phyloP scores from a whole-genome alignment of 2,888 invertebrate species.

The Halictus ligatus region DNA sequence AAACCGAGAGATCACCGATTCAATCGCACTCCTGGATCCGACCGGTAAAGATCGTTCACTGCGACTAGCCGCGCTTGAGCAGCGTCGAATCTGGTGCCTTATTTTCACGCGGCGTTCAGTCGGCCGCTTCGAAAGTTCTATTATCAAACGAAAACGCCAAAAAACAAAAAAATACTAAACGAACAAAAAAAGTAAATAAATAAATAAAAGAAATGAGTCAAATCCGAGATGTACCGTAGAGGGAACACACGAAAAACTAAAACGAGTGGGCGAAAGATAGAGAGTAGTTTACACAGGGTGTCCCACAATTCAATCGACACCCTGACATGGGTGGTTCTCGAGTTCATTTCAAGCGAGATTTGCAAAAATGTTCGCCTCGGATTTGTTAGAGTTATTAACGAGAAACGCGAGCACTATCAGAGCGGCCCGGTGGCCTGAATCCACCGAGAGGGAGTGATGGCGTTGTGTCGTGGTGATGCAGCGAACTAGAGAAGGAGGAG shows the following conservation, averaged over 20 bases:
- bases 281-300: neutral
- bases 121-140: constrained; percentile 77
- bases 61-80: constrained; percentile 53
- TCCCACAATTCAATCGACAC: too few species aligned
- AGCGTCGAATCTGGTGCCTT: constrained; percentile 81
- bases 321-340: too few species aligned
- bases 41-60: constrained; percentile 38
- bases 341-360: too few species aligned
- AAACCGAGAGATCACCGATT: constrained; percentile 42
- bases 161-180: neutral
- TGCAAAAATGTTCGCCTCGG: too few species aligned
- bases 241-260: neutral
- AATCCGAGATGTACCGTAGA: neutral
- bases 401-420: too few species aligned
- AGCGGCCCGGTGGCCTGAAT: too few species aligned
- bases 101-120: constrained; percentile 77
- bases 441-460: too few species aligned
- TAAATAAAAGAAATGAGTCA: neutral
- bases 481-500: too few species aligned
- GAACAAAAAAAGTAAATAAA: neutral
- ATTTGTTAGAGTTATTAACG: too few species aligned
- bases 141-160: neutral
- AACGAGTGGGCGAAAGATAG: neutral
- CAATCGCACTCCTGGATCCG: constrained; percentile 36
- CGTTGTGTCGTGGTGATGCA: too few species aligned